Evolutionary conservation across 2,113 vertebrate species (phyloP).

Genomic region (Haplotaxodon microlepis): DNA sequence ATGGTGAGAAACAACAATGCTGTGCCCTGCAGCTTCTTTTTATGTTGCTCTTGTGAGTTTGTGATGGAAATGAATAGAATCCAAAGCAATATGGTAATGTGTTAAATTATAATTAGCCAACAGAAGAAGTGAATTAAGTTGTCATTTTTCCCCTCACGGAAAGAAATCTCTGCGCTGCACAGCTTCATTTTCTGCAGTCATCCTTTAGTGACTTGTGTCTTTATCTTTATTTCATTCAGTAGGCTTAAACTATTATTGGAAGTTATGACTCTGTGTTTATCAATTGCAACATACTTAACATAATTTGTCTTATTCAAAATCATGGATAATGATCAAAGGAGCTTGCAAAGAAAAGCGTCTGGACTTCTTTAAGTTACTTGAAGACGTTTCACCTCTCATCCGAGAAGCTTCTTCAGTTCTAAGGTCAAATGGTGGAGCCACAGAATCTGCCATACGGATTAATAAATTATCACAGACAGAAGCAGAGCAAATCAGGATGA

Average conservation of each 20-base stretch:
- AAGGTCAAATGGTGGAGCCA: too few species aligned
- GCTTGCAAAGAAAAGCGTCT: too few species aligned
- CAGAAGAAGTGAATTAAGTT: constrained; percentile 13
- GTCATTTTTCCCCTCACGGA: background rate
- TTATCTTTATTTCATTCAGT: background rate
- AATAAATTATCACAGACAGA: too few species aligned
- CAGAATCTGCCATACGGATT: too few species aligned
- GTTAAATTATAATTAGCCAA: constrained; percentile 42
- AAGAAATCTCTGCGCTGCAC: background rate
- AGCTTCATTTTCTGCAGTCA: background rate
- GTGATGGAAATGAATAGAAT: constrained; percentile 34
- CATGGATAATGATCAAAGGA: too few species aligned
- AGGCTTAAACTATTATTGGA: background rate
- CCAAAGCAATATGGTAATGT: constrained; percentile 19
- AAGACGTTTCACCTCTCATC: too few species aligned
- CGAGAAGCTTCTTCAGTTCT: too few species aligned
- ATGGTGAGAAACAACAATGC: constrained; percentile 24
- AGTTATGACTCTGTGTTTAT: background rate
- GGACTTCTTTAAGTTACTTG: too few species aligned
- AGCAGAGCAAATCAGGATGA: too few species aligned
- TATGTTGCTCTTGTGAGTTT: constrained; percentile 17
- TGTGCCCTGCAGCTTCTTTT: constrained; percentile 30
- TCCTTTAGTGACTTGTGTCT: background rate
- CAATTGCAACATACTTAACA: background rate
- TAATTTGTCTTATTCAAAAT: background rate